These are phyloP conservation scores for Seriola aureovittata DNA, from an alignment of 2,113 vertebrate species.

Conservation along the genomic window DNA sequence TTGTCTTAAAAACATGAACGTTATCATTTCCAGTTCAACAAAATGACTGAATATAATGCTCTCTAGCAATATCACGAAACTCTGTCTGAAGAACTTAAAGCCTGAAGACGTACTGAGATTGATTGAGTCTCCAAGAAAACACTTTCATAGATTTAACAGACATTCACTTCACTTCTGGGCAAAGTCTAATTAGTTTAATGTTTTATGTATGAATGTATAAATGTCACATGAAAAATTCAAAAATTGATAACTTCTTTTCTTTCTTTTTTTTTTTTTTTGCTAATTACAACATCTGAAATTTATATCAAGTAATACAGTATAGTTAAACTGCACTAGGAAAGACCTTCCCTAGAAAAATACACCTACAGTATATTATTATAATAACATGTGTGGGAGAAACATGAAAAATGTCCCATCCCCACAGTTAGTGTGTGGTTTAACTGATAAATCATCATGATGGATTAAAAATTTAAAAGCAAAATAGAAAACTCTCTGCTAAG, in stretches of 20 bases:
- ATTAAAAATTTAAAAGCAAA: constrained; percentile 6
- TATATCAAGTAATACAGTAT: neutral
- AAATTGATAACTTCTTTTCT: neutral
- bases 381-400: neutral
- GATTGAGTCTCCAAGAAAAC: neutral
- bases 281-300: constrained; percentile 29
- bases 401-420: neutral
- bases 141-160: constrained; percentile 10
- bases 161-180: neutral
- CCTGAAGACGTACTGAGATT: neutral
- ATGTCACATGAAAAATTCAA: constrained; percentile 28
- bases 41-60: neutral
- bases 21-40: neutral
- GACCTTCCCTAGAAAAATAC: constrained; percentile 27
- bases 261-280: neutral
- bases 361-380: neutral
- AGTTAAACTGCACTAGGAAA: constrained; percentile 4
- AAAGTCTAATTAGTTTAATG: constrained; percentile 34
- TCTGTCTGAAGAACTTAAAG: neutral
- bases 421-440: neutral
- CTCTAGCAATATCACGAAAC: neutral
- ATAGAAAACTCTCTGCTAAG: neutral
- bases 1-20: neutral
- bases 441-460: neutral
- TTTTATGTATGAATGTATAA: constrained; percentile 36